Base-by-base conservation (phyloP, 2,888 invertebrate species). In the Vesta saturnalis region DNA sequence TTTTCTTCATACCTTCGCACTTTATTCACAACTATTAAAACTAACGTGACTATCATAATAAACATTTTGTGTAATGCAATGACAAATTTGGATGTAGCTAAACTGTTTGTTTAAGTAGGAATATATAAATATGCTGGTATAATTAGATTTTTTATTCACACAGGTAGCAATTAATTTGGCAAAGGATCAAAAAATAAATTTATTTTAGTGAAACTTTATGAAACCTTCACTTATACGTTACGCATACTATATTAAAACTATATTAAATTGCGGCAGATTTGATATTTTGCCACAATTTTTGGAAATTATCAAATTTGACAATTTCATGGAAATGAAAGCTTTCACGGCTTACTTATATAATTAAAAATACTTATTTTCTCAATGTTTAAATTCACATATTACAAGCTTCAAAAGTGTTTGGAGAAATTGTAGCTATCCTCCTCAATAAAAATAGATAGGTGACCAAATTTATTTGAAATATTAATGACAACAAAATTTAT, bases 21-120 rank as follows among this genome's bases (percentile, higher is more conserved):
- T 22, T 30, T 68, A 68, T 56, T 56, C 55, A 46, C 56, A 22
- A 43, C 23, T 47, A 61, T 52, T 58, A 58, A 35, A 23, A 62
- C 58, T 23, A 19, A 18, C 12, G 56, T 64, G 64, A 64, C 47
- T 58, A 58, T 46, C 39, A n/a, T 39, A 49, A 49, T 8, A 49
- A 49, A 15, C 15, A 49, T 8, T 49, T 49, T 49, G 8, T 49
- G 8, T n/a, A n/a, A n/a, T 1, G 39, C 39, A 8, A 1, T 39
- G 39, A 39, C n/a, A n/a, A 39, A 39, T 39, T n/a, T 39, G 39
- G 39, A 39, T 39, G 8, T 39, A 39, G 8, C n/a, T 39, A 39
- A 39, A 39, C 39, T 4, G 2, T 1, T n/a, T n/a, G 8, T 39
- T 39, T 39, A 39, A 23, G 39, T 39, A n/a, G n/a, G 8, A n/a